Evolutionary conservation across 2,888 invertebrate genomes (phyloP).

Genomic region (Lepetodrilus schrolli): DNA sequence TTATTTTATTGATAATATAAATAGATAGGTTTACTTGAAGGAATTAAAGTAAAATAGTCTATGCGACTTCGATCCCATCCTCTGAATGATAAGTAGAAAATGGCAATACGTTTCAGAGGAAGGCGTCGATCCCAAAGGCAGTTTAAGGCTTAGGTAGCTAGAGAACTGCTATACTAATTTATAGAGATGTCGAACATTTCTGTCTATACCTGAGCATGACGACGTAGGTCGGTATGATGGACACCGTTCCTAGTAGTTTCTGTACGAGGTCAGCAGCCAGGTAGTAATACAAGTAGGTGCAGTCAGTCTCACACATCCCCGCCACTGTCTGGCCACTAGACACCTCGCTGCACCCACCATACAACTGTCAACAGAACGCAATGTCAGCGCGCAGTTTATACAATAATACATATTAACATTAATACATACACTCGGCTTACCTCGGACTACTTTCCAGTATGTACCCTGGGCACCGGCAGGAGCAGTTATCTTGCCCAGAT

Average conservation of each 20-base stretch:
- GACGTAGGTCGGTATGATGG: slow-evolving; percentile 9
- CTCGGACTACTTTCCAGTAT: too few relatives aligned
- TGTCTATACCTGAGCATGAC: not conserved
- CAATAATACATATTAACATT: too few relatives aligned
- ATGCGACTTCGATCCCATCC: not conserved
- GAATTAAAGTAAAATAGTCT: too few relatives aligned
- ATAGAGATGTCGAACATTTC: not conserved
- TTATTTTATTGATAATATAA: too few relatives aligned
- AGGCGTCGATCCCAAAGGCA: too few relatives aligned
- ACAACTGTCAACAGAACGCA: not conserved
- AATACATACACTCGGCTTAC: too few relatives aligned
- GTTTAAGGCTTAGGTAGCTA: not conserved
- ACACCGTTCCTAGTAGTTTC: slow-evolving; percentile 1
- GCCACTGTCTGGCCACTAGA: not conserved
- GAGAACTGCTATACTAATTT: not conserved
- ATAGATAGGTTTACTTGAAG: too few relatives aligned
- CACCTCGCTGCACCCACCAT: not conserved
- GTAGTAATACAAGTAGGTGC: slow-evolving; percentile 32
- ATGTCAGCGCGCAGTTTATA: too few relatives aligned
- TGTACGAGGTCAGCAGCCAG: not conserved
- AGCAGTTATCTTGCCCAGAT: too few relatives aligned
- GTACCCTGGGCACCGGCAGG: too few relatives aligned
- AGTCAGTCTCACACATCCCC: slow-evolving; percentile 31
- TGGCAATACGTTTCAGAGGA: too few relatives aligned
- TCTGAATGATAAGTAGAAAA: not conserved